Base-by-base conservation (phyloP, 2,888 invertebrate species). In the Megamerina dolium region DNA sequence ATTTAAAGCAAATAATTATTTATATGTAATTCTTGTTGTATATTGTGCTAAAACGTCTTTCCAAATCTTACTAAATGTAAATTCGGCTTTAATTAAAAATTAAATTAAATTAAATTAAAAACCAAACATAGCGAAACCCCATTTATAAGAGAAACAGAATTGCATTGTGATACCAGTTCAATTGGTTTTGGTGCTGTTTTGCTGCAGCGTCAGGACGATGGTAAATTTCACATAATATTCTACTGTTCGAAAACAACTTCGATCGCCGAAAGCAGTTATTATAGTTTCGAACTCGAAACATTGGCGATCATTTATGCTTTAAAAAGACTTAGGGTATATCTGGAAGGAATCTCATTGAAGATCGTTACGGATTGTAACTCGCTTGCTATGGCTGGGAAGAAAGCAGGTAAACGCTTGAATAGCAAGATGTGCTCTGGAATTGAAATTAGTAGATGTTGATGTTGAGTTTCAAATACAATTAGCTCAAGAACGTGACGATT, bases 241-340 rank as follows among this genome's bases (percentile, higher is more conserved):
- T 65, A 50, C 43, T 66, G 63, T 41, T 63, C 59, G 17, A 54
- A 58, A 45, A 41, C 54, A 27, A 57, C 60, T 1, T 48, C 59
- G 2, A 37, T 41, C 5, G 41, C 51, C 1, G 61, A 64, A 34
- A 26, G 49, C 2, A 54, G 53, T 35, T 59, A 55, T 39, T 58
- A 61, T 32, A 59, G 59, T 42, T 63, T 53, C 45, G 63, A 64
- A 36, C 41, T 65, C 5, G 61, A 64, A 50, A 54, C 54, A 1
- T 33, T 62, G 18, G 49, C 58, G 1, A 55, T 60, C 8, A 49
- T 63, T 35, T 55, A 59, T 50, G 49, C 61, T 1, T 32, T 61
- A 16, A 26, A 58, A 36, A 43, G 57, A 18, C 51, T 50, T 37
- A 16, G 42, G 16, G 39, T 37, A 8, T 46, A 46, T 21, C 36